Evolutionary conservation across 2,797 vertebrate genomes (phyloP).

Genomic region (Myripristis jacobus): DNA sequence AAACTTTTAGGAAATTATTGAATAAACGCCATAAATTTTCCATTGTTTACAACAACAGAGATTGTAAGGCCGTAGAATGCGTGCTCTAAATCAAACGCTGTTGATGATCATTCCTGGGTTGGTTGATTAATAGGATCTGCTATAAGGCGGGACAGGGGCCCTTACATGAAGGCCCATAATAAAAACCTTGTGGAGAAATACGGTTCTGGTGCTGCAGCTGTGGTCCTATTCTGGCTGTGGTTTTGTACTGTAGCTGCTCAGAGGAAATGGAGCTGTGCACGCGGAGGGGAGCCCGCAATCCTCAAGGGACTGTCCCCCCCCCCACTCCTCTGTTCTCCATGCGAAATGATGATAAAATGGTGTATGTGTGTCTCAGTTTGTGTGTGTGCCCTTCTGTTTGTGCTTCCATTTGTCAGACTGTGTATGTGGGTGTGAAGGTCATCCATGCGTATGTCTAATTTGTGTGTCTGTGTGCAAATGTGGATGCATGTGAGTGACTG

Average conservation of each 20-base stretch:
- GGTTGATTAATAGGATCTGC: slow-evolving; percentile 47
- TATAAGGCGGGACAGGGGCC: slow-evolving; percentile 45
- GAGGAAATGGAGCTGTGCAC: slow-evolving; percentile 66
- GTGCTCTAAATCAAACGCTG: slow-evolving; percentile 42
- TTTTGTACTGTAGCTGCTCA: slow-evolving; percentile 24
- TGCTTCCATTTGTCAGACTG: slow-evolving; percentile 49
- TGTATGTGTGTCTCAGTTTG: slow-evolving; percentile 2
- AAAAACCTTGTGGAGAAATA: slow-evolving; percentile 33
- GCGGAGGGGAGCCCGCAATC: slow-evolving; percentile 42
- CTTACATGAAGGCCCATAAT: slow-evolving; percentile 38
- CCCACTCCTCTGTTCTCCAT: background rate
- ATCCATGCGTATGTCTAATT: slow-evolving; percentile 51
- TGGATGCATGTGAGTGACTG: background rate
- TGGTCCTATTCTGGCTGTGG: slow-evolving; percentile 28
- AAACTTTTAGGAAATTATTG: slow-evolving; percentile 39
- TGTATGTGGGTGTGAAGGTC: slow-evolving; percentile 67
- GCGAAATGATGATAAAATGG: slow-evolving; percentile 23
- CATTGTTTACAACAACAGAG: slow-evolving; percentile 21
- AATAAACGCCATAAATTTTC: slow-evolving; percentile 34
- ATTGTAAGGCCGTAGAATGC: slow-evolving; percentile 3
- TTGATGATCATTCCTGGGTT: slow-evolving; percentile 30
- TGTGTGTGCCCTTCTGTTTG: slow-evolving; percentile 27
- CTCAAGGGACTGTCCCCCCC: slow-evolving; percentile 9
- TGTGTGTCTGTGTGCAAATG: slow-evolving; percentile 26
- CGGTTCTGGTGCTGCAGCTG: slow-evolving; percentile 33